Evolutionary conservation across 2,113 vertebrate genomes (phyloP).

Genomic region (Chaenogobius annularis): DNA sequence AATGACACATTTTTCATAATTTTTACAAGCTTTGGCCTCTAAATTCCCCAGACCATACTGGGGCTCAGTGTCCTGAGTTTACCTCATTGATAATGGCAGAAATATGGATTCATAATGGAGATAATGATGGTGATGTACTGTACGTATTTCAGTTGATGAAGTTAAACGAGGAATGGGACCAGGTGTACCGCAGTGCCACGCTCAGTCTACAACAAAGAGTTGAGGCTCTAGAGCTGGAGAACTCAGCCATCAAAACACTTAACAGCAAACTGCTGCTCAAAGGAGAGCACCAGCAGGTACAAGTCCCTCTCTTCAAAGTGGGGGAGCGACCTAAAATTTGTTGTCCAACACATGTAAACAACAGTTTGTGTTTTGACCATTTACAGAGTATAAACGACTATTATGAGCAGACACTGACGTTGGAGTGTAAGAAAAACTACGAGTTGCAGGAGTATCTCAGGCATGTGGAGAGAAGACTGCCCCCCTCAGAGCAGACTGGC

Average conservation of each 20-base stretch:
- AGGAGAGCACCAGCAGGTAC: conserved; percentile 81
- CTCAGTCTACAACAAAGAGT: conserved; percentile 75
- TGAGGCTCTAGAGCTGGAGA: conserved; percentile 69
- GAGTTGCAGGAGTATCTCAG: conserved; percentile 79
- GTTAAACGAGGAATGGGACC: conserved; percentile 84
- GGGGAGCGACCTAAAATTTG: not conserved
- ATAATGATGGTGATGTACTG: conserved; percentile 32
- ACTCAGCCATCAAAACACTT: conserved; percentile 69
- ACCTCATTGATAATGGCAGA: conserved; percentile 10
- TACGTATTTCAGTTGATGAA: conserved; percentile 77
- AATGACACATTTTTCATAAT: conserved; percentile 23
- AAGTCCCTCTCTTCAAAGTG: not conserved
- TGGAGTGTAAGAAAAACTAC: conserved; percentile 82
- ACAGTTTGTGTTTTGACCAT: conserved; percentile 7
- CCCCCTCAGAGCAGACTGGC: conserved; percentile 52
- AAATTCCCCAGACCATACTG: conserved; percentile 21
- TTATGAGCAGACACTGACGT: conserved; percentile 78
- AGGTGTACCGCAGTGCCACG: conserved; percentile 76
- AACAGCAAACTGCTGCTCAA: conserved; percentile 74
- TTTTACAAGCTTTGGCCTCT: conserved; percentile 19
- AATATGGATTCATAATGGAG: conserved; percentile 12
- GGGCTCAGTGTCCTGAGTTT: conserved; percentile 12
- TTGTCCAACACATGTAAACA: not conserved
- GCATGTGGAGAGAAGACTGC: conserved; percentile 68
- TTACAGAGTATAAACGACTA: conserved; percentile 78